These are phyloP conservation scores for Parasteatoda tepidariorum DNA, from an alignment of 1,140 invertebrate genomes.

Conservation along the genomic window DNA sequence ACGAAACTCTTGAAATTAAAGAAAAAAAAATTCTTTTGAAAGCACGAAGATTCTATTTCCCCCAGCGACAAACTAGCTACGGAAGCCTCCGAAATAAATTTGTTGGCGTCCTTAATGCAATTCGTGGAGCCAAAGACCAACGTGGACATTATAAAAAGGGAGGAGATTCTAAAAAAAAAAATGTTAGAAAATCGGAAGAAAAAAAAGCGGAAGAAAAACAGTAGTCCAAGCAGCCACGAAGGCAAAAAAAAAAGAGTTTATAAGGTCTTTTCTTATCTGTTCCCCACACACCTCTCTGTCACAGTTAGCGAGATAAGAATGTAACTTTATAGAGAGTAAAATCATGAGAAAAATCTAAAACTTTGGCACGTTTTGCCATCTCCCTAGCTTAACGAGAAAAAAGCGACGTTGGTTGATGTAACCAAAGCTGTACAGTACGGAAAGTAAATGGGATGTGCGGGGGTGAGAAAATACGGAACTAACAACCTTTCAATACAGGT, in stretches of 20 bases:
- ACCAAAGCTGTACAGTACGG: slow-evolving; percentile 41
- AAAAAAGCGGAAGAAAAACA: slow-evolving; percentile 4
- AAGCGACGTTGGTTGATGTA: slow-evolving; percentile 46
- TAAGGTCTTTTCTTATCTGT: background rate
- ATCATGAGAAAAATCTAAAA: slow-evolving; percentile 58
- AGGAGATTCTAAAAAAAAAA: too few species aligned
- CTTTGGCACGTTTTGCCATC: slow-evolving; percentile 51
- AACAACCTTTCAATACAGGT: slow-evolving; percentile 59
- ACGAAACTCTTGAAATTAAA: slow-evolving; percentile 7
- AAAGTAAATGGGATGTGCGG: background rate
- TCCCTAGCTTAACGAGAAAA: slow-evolving; percentile 46
- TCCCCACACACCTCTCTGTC: background rate
- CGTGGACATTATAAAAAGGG: background rate
- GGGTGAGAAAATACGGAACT: slow-evolving; percentile 26
- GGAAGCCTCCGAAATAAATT: too few species aligned
- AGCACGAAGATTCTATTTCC: background rate
- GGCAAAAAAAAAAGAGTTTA: slow-evolving; percentile 39
- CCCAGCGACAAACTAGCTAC: background rate
- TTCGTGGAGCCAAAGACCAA: slow-evolving; percentile 35
- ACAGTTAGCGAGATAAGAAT: slow-evolving; percentile 34
- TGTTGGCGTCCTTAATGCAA: slow-evolving; percentile 45
- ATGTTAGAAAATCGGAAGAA: background rate
- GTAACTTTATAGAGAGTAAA: slow-evolving; percentile 56
- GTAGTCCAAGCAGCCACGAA: background rate
- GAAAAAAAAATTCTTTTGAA: too few species aligned